phyloP scores from a whole-genome alignment of 2,113 vertebrate genomes.

The Gymnarchus niloticus region DNA sequence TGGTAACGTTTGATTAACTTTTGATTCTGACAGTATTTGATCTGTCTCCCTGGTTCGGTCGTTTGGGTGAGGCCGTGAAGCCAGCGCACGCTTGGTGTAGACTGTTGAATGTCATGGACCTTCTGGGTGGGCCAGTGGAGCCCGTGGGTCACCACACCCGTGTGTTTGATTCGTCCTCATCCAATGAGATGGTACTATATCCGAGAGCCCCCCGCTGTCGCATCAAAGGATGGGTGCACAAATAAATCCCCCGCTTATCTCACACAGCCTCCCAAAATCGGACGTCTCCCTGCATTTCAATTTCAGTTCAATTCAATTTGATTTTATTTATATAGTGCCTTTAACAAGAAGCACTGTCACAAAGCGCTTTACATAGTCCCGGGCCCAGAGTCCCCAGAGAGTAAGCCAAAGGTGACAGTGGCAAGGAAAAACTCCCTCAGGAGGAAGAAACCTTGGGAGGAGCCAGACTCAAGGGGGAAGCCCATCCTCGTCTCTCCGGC shows the following conservation, averaged over 20 bases:
- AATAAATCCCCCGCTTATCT: neutral
- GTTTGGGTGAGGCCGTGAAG: neutral
- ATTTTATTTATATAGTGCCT: no score
- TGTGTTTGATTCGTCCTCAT: neutral
- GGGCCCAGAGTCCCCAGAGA: no score
- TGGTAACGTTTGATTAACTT: neutral
- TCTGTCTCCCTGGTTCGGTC: no score
- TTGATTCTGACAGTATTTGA: neutral
- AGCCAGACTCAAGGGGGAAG: no score
- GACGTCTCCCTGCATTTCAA: no score
- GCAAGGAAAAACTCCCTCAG: no score
- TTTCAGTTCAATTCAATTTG: no score
- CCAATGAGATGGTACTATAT: neutral
- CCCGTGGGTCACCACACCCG: neutral
- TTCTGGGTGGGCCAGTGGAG: neutral
- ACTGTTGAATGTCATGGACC: neutral
- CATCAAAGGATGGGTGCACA: neutral
- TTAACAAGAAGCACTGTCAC: no score
- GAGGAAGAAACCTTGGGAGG: no score
- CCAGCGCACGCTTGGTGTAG: neutral
- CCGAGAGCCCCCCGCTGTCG: neutral
- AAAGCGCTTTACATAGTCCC: no score
- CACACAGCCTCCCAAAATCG: neutral
- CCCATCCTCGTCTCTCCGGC: no score
- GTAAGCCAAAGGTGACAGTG: no score